Evolutionary conservation across 2,797 vertebrate genomes (phyloP).

Genomic region (Mionectes olivaceus): DNA sequence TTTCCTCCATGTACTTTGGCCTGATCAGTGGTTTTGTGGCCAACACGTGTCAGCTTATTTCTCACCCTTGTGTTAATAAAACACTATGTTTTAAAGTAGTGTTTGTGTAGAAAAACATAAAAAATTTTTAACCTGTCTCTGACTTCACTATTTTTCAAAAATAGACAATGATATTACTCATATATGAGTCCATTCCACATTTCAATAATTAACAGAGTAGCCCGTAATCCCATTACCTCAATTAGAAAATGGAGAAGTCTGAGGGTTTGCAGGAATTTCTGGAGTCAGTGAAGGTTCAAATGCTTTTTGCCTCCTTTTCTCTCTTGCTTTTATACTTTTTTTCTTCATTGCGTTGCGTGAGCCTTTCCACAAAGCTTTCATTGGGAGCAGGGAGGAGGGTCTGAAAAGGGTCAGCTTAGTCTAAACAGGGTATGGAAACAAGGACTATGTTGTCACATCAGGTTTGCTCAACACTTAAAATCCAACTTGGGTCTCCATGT

Average conservation of each 20-base stretch:
- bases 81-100: neutral
- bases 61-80: neutral
- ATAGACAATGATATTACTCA: neutral
- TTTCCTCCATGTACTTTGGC: neutral
- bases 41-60: neutral
- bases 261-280: neutral
- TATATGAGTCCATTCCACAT: neutral
- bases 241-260: neutral
- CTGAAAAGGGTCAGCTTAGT: constrained; percentile 5
- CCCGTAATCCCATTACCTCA: neutral
- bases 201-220: neutral
- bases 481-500: constrained; percentile 2
- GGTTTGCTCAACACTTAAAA: neutral
- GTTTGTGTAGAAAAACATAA: neutral
- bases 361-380: constrained; percentile 12
- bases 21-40: neutral
- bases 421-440: constrained; percentile 22
- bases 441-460: constrained; percentile 33
- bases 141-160: neutral
- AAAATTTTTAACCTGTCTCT: neutral
- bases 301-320: neutral
- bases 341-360: rapidly evolving
- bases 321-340: neutral
- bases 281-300: neutral
- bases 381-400: neutral